A percentile compares a stretch with the other conserved stretches of the same genome.
Conservation (phyloP, 2,113 vertebrate genomes). For the Smithornis capensis region DNA sequence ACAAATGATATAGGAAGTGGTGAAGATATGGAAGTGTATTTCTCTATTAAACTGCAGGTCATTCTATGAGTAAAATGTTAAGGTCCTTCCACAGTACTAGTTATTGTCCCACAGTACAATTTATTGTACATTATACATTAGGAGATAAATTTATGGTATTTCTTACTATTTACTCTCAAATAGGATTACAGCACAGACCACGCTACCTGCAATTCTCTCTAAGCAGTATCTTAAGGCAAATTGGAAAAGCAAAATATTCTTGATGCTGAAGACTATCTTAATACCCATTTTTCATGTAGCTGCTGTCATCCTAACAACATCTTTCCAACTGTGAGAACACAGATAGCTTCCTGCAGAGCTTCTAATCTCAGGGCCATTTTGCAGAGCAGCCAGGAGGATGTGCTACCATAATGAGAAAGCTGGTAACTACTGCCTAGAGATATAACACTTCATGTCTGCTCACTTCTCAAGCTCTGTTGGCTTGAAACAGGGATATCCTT, state of each 20-base stretch:
- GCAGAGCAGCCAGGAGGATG: conserved; percentile 56
- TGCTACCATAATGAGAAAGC: conserved; percentile 7
- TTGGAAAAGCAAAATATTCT: not conserved
- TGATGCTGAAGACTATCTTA: not conserved
- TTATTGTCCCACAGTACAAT: not conserved
- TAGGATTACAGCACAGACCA: not conserved
- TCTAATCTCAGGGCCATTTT: conserved; percentile 54
- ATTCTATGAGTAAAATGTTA: not conserved
- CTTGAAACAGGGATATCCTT: conserved; percentile 27
- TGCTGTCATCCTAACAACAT: conserved; percentile 35
- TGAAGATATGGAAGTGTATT: not conserved
- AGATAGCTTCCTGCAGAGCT: conserved; percentile 50
- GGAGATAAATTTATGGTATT: not conserved
- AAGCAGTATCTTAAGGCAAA: conserved; percentile 6
- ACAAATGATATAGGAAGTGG: not conserved
- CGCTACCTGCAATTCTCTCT: not conserved
- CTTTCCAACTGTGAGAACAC: conserved; percentile 49
- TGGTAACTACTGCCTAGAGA: conserved; percentile 44
- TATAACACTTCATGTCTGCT: not conserved
- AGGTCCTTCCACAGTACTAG: not conserved
- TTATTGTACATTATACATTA: not conserved
- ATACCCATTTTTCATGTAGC: conserved; percentile 20
- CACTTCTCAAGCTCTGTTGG: conserved; percentile 15
- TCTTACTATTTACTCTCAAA: conserved; percentile 18
- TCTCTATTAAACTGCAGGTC: not conserved